phyloP scores from a whole-genome alignment of 2,797 vertebrate genomes.

The Spheniscus humboldti region DNA sequence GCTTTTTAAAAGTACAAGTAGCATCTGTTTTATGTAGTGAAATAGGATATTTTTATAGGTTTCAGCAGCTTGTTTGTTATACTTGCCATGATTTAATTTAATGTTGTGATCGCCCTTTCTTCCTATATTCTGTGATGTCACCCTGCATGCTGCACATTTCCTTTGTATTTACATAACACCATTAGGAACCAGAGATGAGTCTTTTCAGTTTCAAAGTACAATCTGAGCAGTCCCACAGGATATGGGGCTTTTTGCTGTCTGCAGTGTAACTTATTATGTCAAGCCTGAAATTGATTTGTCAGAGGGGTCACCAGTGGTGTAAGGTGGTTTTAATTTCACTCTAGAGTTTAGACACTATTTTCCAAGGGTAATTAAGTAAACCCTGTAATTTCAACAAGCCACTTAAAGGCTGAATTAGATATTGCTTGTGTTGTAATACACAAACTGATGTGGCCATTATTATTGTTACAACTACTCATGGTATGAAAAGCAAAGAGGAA shows the following conservation, averaged over 20 bases:
- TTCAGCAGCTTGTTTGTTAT: constrained; percentile 36
- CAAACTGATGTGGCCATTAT: neutral
- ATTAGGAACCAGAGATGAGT: neutral
- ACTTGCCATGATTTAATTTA: constrained; percentile 11
- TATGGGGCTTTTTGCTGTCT: neutral
- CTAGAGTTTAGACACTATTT: neutral
- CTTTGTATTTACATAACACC: constrained; percentile 17
- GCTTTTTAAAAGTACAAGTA: neutral
- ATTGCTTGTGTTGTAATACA: neutral
- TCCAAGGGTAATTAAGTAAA: neutral
- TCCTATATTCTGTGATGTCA: neutral
- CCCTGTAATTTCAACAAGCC: neutral
- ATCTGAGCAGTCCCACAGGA: neutral
- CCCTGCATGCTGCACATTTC: neutral
- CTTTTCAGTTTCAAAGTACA: constrained; percentile 4
- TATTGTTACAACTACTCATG: neutral
- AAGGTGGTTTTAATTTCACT: neutral
- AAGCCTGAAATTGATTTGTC: neutral
- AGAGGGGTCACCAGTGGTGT: neutral
- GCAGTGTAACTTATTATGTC: neutral
- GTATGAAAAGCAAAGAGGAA: neutral
- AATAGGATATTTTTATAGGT: constrained; percentile 24
- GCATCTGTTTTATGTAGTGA: constrained; percentile 11
- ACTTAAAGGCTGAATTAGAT: neutral
- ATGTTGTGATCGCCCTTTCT: neutral